Conservation (phyloP, 1,140 invertebrate species). For the Drosophila pruinosa region DNA sequence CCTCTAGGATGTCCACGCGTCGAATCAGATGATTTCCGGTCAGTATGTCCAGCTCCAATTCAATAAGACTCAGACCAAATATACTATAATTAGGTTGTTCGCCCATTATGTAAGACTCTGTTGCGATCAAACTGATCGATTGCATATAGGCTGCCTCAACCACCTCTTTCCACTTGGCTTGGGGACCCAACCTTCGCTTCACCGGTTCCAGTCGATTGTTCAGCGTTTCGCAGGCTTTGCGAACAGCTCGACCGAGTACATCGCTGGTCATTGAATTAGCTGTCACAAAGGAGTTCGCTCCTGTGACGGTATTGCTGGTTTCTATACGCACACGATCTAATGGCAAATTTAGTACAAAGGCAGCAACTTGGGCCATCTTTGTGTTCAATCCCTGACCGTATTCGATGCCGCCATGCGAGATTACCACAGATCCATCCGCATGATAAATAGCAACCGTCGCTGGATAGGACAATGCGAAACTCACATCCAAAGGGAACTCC, state of each 20-base stretch:
- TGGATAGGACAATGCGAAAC: constrained; percentile 83
- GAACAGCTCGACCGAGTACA: constrained; percentile 86
- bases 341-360: constrained; percentile 88
- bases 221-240: constrained; percentile 88
- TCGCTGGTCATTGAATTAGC: constrained; percentile 90
- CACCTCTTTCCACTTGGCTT: constrained; percentile 87
- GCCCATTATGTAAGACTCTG: constrained; percentile 83
- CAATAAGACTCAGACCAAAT: constrained; percentile 85
- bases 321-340: constrained; percentile 88
- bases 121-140: constrained; percentile 86
- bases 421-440: constrained; percentile 87
- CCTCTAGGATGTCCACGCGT: constrained; percentile 89
- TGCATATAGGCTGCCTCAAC: constrained; percentile 85
- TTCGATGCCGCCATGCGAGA: constrained; percentile 88
- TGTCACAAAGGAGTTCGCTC: constrained; percentile 86
- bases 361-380: constrained; percentile 89
- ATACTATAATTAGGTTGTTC: constrained; percentile 83
- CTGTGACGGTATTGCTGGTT: constrained; percentile 86
- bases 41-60: constrained; percentile 89
- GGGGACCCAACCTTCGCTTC: constrained; percentile 84
- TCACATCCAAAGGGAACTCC: constrained; percentile 84
- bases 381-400: constrained; percentile 90
- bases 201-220: constrained; percentile 86
- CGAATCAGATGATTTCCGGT: constrained; percentile 87
- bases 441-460: constrained; percentile 86